Evolutionary conservation across 2,113 vertebrate species (phyloP).

Genomic region (Tringa solitaria): DNA sequence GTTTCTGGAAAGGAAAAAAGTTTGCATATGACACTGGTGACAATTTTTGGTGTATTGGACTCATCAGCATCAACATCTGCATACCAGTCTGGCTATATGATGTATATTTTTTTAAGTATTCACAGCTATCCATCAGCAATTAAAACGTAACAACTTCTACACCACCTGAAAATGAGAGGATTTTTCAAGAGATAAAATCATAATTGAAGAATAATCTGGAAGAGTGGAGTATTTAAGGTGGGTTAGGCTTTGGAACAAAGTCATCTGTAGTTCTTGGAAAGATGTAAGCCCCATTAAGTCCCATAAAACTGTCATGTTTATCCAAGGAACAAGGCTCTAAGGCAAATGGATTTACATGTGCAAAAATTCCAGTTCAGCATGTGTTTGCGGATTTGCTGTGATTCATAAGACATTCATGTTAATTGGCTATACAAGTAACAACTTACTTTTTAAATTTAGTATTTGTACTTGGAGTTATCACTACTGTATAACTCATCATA

Average conservation of each 20-base stretch:
- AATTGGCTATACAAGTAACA: conserved; percentile 28
- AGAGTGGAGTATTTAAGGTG: neutral
- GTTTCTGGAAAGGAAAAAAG: neutral
- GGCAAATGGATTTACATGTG: neutral
- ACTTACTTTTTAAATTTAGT: conserved; percentile 16
- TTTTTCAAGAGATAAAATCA: neutral
- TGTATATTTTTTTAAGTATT: neutral
- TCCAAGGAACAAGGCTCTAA: neutral
- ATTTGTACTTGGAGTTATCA: conserved; percentile 42
- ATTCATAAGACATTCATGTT: conserved; percentile 34
- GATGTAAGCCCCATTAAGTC: neutral
- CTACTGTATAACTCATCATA: conserved; percentile 9
- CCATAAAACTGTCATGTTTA: neutral
- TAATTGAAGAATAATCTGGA: neutral
- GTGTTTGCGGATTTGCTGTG: conserved; percentile 31
- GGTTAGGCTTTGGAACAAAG: neutral
- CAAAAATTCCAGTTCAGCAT: conserved; percentile 25
- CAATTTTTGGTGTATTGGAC: neutral
- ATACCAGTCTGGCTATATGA: neutral
- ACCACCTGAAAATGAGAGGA: neutral
- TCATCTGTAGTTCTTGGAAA: neutral
- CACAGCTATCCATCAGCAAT: neutral
- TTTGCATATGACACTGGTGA: neutral
- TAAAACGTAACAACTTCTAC: neutral
- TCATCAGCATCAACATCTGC: neutral